Base-by-base conservation (phyloP, 2,797 vertebrate genomes). In the Lepus oiostolus region DNA sequence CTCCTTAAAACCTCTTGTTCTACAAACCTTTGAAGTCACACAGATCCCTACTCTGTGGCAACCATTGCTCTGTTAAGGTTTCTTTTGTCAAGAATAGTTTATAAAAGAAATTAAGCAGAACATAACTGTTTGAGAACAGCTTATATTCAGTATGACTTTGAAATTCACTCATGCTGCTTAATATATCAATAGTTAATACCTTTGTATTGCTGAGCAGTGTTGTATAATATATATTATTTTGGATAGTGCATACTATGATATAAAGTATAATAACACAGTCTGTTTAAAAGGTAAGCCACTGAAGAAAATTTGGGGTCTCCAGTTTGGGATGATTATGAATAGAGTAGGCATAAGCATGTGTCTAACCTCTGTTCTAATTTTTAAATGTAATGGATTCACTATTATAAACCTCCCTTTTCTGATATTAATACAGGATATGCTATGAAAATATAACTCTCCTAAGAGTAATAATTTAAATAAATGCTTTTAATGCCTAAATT, bases 391-490 rank as follows among this genome's bases (percentile, higher is more conserved):
- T 8, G 68, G 21, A 81, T 38, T 80, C 95, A 89, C 17, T 91
- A 83, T 72, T 63, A 94, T 62, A 93, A 93, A 38, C 8, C 11
- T 83, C 88, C 80, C 19, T 32, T 47, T 68, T 79, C 58, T 85
- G 21, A 68, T n/a, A 75, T 62, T 91, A 92, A 85, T 17, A 62
- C 5, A 88, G 38, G 95, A 75, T 77, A 14, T 38, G 2, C 92
- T 30, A 72, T 19, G 75, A 94, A 96, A 90, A 65, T 75, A 4
- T 50, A 89, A 90, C 65, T 82, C 94, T 60, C 52, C 88, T 35
- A 92, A 85, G 28, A 76, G 38, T 63, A 95, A 88, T 85, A 94
- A 75, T 63, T 85, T 85, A 92, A 96, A 85, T 77, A 90, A 94
- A 90, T 74, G 74, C 8, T 91, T 96, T 79, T 28, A 90, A 76